Evolutionary conservation across 2,113 vertebrate genomes (phyloP), one percentile per base, ranked within the genome.

Genomic region (Campylomormyrus tamandua): DNA sequence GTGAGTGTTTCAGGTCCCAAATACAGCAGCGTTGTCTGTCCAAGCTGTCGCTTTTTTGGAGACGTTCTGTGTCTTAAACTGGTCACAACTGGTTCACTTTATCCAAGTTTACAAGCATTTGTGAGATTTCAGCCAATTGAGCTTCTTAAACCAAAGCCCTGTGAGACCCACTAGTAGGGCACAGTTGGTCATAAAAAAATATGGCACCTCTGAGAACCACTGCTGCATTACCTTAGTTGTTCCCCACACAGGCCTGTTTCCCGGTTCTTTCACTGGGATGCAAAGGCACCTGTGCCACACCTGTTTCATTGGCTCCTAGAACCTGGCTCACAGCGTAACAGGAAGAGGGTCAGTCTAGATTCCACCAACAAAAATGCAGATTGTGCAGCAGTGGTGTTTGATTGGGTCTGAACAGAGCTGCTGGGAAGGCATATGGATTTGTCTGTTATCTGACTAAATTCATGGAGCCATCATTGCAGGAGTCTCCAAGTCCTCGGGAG

Each of bases 381-480:
- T 27, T 84, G 19, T 83, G 49, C 89, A 92, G 87, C 94, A 94
- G 94, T 93, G 92, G 93, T 94, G 95, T 96, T 95, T 96, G 95
- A 96, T 96, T 95, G 94, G 93, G 92, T 95, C 94, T 95, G 89
- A 89, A 93, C 91, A 92, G 93, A 95, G 93, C 93, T 5, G 9
- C 66, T 91, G 91, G 88, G 15, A 53, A 91, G 94, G 93, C 94
- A 93, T 93, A 94, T 95, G 93, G 93, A 88, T 90, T 91, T 94
- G 93, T 95, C 94, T 95, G 92, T 95, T 93, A 94, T 87, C 93
- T 83, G 93, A 94, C 92, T 94, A 94, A 94, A 96, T 96, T 95
- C 95, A 91, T 84, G 15, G 50, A 90, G 53, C 52, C 92, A 90
- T 91, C 91, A 92, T 91, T 92, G 90, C 91, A 92, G 91, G 89